A percentile compares a stretch with the other conserved stretches of the same genome.
Conservation (phyloP, 2,113 vertebrate genomes). For the Jacana jacana region DNA sequence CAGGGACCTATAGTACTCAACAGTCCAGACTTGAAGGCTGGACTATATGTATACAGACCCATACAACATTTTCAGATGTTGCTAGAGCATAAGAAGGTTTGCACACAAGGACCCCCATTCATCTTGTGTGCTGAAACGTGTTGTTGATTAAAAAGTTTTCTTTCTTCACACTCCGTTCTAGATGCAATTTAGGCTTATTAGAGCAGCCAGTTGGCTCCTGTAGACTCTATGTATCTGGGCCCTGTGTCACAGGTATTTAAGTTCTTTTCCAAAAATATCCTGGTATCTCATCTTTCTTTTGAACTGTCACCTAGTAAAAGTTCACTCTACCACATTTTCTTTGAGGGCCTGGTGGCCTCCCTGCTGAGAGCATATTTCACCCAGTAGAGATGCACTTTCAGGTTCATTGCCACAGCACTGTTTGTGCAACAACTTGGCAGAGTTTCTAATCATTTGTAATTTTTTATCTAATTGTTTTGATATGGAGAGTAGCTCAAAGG, state of each 20-base stretch:
- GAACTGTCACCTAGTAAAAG: background rate
- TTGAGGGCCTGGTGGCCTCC: background rate
- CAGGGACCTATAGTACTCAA: background rate
- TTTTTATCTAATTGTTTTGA: conserved; percentile 12
- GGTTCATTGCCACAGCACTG: background rate
- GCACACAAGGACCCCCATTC: background rate
- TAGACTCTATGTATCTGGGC: background rate
- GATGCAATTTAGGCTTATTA: background rate
- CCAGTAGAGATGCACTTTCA: background rate
- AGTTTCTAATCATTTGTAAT: background rate
- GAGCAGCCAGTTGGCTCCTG: background rate
- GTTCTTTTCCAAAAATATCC: conserved; percentile 6
- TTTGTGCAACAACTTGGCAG: conserved; percentile 42
- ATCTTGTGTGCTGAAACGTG: background rate
- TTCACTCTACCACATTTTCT: background rate
- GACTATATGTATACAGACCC: background rate
- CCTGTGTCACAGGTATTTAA: background rate
- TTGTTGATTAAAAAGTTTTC: background rate
- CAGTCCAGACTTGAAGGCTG: background rate
- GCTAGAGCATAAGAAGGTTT: background rate
- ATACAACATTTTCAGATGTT: background rate
- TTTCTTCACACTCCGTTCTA: background rate
- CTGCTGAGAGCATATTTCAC: background rate
- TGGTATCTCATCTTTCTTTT: background rate
- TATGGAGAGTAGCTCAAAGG: conserved; percentile 6